These are phyloP conservation scores for Zaprionus bogoriensis DNA, from an alignment of 2,888 invertebrate genomes.

Conservation along the genomic window DNA sequence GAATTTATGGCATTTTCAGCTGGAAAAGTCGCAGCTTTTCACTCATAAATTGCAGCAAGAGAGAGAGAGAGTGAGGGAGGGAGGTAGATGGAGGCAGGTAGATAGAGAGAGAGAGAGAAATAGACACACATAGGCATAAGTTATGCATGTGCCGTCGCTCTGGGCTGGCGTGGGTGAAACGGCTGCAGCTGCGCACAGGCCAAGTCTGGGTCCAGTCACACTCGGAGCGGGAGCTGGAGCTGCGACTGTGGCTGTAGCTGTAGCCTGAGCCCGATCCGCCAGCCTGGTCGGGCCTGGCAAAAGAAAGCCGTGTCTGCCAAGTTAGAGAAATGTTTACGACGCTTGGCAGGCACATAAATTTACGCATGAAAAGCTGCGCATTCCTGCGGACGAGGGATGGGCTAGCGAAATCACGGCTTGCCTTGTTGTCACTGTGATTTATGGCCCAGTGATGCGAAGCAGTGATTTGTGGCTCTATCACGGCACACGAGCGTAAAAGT, in stretches of 20 bases:
- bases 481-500: conserved; percentile 13
- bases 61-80: background rate
- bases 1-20: conserved; percentile 74
- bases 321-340: conserved; percentile 75
- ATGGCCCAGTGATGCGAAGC: conserved; percentile 30
- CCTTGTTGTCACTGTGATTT: conserved; percentile 65
- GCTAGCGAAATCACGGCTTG: conserved; percentile 40
- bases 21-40: conserved; percentile 67
- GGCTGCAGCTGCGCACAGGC: conserved; percentile 66
- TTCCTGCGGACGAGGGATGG: conserved; percentile 45
- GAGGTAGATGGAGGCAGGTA: conserved; percentile 18
- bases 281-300: conserved; percentile 6
- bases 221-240: too few species aligned
- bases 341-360: conserved; percentile 75
- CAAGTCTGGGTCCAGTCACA: too few species aligned
- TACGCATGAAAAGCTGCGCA: conserved; percentile 73
- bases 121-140: conserved; percentile 32
- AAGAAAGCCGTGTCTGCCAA: conserved; percentile 55
- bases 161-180: conserved; percentile 72
- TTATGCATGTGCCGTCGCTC: conserved; percentile 58
- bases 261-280: conserved; percentile 8
- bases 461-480: conserved; percentile 42
- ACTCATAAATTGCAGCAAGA: conserved; percentile 65
- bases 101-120: background rate
- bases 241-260: background rate